phyloP scores from a whole-genome alignment of 2,797 vertebrate species.

The Chaetodon trifasciatus region DNA sequence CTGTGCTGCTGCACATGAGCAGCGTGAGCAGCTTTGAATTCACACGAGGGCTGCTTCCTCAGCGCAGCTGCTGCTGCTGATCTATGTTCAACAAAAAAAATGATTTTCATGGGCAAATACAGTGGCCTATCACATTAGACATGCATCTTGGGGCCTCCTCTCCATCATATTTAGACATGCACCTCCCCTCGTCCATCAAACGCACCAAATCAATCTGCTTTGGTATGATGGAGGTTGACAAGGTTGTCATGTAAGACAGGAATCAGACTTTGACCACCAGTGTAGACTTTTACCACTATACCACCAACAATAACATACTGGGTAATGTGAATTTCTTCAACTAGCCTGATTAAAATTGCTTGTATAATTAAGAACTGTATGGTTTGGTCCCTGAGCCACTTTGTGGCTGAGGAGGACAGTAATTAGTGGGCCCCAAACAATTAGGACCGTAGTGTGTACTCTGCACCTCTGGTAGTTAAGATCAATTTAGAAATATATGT shows the following conservation, averaged over 20 bases:
- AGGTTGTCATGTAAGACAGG: conserved; percentile 44
- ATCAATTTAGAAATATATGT: too few relatives aligned
- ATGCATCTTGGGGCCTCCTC: conserved; percentile 18
- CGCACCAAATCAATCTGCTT: conserved; percentile 42
- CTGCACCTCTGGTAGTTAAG: not conserved
- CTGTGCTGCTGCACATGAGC: not conserved
- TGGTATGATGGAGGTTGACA: conserved; percentile 38
- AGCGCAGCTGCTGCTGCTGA: conserved; percentile 43
- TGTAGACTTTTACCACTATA: conserved; percentile 39
- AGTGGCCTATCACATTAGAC: conserved; percentile 48
- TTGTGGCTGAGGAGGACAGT: conserved; percentile 44
- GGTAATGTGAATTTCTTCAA: conserved; percentile 38
- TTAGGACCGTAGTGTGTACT: not conserved
- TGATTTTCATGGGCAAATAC: conserved; percentile 50
- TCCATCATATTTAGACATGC: conserved; percentile 44
- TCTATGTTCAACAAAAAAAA: conserved; percentile 40
- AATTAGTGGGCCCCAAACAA: conserved; percentile 38
- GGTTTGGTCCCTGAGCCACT: conserved; percentile 17
- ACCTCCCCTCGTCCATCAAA: conserved; percentile 48
- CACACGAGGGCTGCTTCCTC: conserved; percentile 22
- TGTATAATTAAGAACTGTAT: conserved; percentile 19
- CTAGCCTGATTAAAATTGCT: conserved; percentile 28
- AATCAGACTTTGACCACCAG: conserved; percentile 57
- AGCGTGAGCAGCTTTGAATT: conserved; percentile 21
- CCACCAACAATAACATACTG: conserved; percentile 60